A percentile compares a stretch with the other conserved stretches of the same genome.
phyloP scores from a whole-genome alignment of 2,888 invertebrate genomes.

The Suillia variegata region DNA sequence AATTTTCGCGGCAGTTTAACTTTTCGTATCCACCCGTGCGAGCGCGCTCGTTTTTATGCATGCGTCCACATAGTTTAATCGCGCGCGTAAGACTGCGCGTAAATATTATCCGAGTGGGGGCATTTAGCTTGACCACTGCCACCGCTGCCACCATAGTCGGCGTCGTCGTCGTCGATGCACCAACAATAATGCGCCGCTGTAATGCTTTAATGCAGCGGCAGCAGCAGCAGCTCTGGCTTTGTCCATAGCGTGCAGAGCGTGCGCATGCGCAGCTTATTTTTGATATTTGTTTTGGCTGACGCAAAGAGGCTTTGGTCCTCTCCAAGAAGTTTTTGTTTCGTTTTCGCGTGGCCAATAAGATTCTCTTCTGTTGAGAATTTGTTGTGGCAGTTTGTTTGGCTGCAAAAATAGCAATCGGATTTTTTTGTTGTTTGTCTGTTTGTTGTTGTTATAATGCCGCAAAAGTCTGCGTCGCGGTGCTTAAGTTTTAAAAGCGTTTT shows the following conservation, averaged over 20 bases:
- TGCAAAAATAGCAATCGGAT: no score
- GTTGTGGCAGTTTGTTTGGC: no score
- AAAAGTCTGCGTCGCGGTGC: no score
- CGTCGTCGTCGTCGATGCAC: neutral
- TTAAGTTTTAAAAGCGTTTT: no score
- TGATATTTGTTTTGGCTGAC: neutral
- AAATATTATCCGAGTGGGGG: conserved; percentile 8
- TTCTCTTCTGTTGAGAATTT: no score
- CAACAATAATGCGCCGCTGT: neutral
- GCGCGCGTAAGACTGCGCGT: conserved; percentile 21
- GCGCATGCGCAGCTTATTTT: neutral
- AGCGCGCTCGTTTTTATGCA: conserved; percentile 2
- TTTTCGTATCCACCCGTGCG: no score
- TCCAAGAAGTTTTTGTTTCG: no score
- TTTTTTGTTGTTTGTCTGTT: no score
- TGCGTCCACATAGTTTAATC: conserved; percentile 16
- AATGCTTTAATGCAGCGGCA: neutral
- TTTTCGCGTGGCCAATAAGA: no score
- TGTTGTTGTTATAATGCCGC: no score
- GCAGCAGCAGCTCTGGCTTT: neutral
- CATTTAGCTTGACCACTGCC: conserved; percentile 18
- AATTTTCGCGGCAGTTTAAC: no score
- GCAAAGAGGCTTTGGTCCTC: neutral
- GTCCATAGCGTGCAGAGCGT: neutral
- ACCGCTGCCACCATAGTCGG: no score